These are phyloP conservation scores for Sesamia nonagrioides DNA, from an alignment of 1,140 invertebrate genomes.

Conservation along the genomic window DNA sequence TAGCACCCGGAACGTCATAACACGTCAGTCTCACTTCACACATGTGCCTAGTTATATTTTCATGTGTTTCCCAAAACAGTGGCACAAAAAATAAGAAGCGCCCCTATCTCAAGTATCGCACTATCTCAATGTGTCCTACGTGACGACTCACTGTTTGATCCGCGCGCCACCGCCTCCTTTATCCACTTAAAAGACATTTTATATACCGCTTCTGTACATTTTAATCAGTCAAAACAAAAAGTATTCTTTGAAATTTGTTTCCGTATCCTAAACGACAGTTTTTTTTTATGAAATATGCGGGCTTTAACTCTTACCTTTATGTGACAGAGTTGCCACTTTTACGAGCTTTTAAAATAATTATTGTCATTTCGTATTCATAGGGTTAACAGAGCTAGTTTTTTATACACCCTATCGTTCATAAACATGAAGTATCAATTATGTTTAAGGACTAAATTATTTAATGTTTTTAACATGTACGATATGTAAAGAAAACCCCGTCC, in stretches of 20 bases:
- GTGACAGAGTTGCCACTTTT: conserved; percentile 55
- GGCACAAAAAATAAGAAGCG: conserved; percentile 79
- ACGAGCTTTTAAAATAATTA: conserved; percentile 49
- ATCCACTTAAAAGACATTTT: conserved; percentile 78
- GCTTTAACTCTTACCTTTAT: conserved; percentile 57
- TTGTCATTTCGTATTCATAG: conserved; percentile 32
- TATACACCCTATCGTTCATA: neutral
- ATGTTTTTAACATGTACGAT: too few species aligned
- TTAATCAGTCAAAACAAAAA: conserved; percentile 79
- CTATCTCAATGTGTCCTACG: conserved; percentile 83
- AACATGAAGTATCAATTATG: neutral
- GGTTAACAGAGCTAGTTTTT: neutral
- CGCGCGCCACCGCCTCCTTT: conserved; percentile 76
- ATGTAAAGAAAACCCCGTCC: too few species aligned
- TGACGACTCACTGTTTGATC: conserved; percentile 80
- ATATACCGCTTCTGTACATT: conserved; percentile 81
- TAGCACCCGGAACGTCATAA: conserved; percentile 70
- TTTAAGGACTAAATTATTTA: too few species aligned
- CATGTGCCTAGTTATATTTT: conserved; percentile 76
- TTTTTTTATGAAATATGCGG: conserved; percentile 73
- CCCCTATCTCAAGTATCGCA: conserved; percentile 75
- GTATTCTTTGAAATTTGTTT: conserved; percentile 81
- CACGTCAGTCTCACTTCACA: conserved; percentile 70
- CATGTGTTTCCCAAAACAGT: conserved; percentile 77
- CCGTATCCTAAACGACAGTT: conserved; percentile 70